Evolutionary conservation across 1,140 invertebrate genomes (phyloP).

Genomic region (Plectrocnemia conspersa): DNA sequence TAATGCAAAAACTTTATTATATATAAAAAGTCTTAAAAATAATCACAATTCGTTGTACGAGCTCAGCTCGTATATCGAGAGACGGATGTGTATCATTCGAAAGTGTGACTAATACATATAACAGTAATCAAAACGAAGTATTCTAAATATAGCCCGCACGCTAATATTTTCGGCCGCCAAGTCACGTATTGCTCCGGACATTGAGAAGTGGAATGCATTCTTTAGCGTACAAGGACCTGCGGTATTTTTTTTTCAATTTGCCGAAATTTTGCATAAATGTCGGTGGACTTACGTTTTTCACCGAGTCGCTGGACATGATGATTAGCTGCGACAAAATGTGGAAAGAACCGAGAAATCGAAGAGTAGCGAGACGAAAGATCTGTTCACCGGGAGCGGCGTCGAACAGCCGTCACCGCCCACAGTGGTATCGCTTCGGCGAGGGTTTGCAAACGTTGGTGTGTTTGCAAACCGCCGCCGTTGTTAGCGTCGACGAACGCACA

Average conservation of each 20-base stretch:
- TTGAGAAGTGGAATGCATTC: constrained; percentile 23
- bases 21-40: too few species aligned
- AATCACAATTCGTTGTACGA: too few species aligned
- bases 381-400: too few species aligned
- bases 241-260: constrained; percentile 12
- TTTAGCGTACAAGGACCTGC: constrained; percentile 27
- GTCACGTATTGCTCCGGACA: constrained; percentile 3
- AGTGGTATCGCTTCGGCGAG: neutral
- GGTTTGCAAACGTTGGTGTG: constrained; percentile 2
- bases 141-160: constrained; percentile 17
- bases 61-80: too few species aligned
- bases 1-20: too few species aligned
- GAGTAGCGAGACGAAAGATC: too few species aligned
- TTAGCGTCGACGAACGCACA: neutral
- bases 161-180: constrained; percentile 12
- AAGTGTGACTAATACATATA: neutral
- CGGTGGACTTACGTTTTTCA: constrained; percentile 42
- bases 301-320: constrained; percentile 45
- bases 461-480: neutral
- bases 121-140: neutral
- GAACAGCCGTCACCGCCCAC: neutral
- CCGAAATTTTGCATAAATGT: neutral
- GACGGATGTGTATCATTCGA: too few species aligned
- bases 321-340: neutral
- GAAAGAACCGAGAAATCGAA: constrained; percentile 1